Percentiles rank a stretch among this genome's conserved stretches.
Evolutionary conservation across 2,888 invertebrate genomes (phyloP).

Genomic region (Escarpia spicata): DNA sequence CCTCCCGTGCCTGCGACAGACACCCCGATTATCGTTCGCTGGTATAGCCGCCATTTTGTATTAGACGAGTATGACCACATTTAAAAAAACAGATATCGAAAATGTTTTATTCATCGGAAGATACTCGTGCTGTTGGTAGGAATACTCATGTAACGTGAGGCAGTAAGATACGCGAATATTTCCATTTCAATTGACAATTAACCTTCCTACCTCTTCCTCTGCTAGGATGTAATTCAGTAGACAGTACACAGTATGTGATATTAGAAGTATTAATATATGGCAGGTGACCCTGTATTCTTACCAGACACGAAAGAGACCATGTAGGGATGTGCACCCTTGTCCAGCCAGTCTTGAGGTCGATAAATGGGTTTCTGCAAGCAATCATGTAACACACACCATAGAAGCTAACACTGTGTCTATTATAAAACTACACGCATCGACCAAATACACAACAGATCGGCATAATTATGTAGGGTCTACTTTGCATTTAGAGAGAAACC

Average conservation of each 20-base stretch:
- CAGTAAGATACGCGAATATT: too few species aligned
- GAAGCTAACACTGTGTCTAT: too few species aligned
- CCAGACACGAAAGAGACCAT: not conserved
- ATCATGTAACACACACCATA: not conserved
- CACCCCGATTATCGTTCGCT: slow-evolving; percentile 1
- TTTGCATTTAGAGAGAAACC: too few species aligned
- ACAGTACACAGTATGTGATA: not conserved
- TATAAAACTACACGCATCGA: too few species aligned
- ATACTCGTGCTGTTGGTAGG: too few species aligned
- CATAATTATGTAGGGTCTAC: too few species aligned
- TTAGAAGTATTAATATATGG: not conserved
- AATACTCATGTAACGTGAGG: too few species aligned
- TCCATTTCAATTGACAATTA: too few species aligned
- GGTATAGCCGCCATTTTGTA: not conserved
- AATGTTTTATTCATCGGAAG: too few species aligned
- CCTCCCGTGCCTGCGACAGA: not conserved
- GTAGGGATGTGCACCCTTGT: not conserved
- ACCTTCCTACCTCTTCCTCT: too few species aligned
- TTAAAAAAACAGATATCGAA: too few species aligned
- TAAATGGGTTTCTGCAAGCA: not conserved
- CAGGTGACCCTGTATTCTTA: not conserved
- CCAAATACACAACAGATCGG: too few species aligned
- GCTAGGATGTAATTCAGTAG: not conserved
- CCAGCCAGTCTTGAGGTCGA: not conserved
- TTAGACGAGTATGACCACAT: not conserved